Percentiles rank a stretch among this genome's conserved stretches.
phyloP scores from a whole-genome alignment of 2,113 vertebrate genomes.

The Platysternon megacephalum region DNA sequence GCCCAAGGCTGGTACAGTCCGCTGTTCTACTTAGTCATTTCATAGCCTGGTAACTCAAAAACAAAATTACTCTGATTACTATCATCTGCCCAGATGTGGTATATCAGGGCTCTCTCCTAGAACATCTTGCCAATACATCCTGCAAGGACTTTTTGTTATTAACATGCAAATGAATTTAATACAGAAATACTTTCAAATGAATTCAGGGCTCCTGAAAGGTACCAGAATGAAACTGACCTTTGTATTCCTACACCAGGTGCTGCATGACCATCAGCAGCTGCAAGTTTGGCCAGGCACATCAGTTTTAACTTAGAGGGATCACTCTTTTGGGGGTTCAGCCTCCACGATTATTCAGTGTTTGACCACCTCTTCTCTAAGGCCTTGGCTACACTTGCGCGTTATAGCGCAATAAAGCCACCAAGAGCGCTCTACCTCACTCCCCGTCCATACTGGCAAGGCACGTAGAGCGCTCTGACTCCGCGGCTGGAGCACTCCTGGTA shows the following conservation, averaged over 20 bases:
- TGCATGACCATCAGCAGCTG: background rate
- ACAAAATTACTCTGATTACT: background rate
- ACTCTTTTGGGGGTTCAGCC: too few relatives aligned
- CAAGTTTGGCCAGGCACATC: background rate
- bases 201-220: fast-evolving
- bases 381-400: background rate
- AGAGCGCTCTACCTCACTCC: too few relatives aligned
- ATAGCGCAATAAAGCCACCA: too few relatives aligned
- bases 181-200: fast-evolving
- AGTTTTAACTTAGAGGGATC: fast-evolving
- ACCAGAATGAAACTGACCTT: background rate
- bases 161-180: background rate
- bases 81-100: background rate
- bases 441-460: too few relatives aligned
- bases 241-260: background rate
- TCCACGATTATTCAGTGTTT: background rate
- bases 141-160: background rate
- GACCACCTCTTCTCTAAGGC: background rate
- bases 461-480: too few relatives aligned
- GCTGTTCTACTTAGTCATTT: background rate
- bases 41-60: too few relatives aligned
- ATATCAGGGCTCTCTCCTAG: fast-evolving
- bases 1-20: fast-evolving
- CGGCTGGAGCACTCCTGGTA: too few relatives aligned
- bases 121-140: fast-evolving